These are phyloP conservation scores for Lepidotrigona ventralis DNA, from an alignment of 1,140 invertebrate species.

Conservation along the genomic window DNA sequence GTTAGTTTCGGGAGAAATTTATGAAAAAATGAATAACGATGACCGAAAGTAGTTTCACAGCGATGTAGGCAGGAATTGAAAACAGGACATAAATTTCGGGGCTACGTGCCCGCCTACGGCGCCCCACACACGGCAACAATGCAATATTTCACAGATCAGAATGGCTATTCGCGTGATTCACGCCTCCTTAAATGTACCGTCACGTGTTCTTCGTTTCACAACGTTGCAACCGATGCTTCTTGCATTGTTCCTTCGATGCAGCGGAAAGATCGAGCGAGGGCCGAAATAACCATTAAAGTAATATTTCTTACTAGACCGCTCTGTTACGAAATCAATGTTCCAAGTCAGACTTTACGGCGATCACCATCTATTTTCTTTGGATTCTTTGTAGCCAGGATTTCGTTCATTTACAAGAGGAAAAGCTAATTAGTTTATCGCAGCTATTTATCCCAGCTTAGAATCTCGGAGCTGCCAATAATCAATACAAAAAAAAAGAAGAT, in stretches of 20 bases:
- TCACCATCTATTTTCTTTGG: too few species aligned
- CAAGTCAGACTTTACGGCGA: neutral
- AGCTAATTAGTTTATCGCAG: too few species aligned
- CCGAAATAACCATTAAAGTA: neutral
- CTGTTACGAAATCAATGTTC: neutral
- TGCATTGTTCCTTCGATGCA: neutral
- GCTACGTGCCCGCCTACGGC: slow-evolving; percentile 34
- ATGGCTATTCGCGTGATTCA: slow-evolving; percentile 44
- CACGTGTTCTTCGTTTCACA: slow-evolving; percentile 20
- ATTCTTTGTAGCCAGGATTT: too few species aligned
- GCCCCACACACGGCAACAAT: slow-evolving; percentile 18
- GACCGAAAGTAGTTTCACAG: slow-evolving; percentile 28
- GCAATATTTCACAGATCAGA: slow-evolving; percentile 50
- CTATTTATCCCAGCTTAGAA: too few species aligned
- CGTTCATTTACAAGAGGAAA: too few species aligned
- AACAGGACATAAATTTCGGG: slow-evolving; percentile 50
- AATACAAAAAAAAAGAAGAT: too few species aligned
- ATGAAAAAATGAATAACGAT: slow-evolving; percentile 34
- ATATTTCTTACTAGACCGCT: neutral
- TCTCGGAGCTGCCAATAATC: too few species aligned
- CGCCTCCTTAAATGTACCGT: slow-evolving; percentile 40
- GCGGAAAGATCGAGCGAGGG: neutral
- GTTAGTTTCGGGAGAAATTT: neutral
- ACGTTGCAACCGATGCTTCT: neutral
- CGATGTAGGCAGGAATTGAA: slow-evolving; percentile 36